Evolutionary conservation across 2,113 vertebrate genomes (phyloP), one percentile per base, ranked within the genome.

Genomic region (Dunckerocampus dactyliophorus): DNA sequence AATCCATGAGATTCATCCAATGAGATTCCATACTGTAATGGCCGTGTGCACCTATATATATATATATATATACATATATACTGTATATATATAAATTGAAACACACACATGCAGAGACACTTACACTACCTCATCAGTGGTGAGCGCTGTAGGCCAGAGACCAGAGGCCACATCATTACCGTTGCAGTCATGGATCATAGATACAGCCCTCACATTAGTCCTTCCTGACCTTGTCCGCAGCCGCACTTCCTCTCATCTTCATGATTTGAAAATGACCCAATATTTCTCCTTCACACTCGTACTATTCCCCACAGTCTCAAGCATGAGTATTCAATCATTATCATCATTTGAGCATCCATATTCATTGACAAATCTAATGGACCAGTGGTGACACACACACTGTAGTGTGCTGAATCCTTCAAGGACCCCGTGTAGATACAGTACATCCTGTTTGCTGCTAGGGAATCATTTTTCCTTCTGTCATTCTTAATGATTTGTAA

Each of bases 401-500:
- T 42, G 8, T 52, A 28, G 14, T 57, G 46, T 39, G 43, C 34
- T 48, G 48, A 62, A 49, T 51, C 67, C 47, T 72, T 39, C 21
- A 28, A 37, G 70, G 22, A 22, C 64, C 68, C 55, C 53, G 14
- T 37, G 81, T 77, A 82, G 82, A 83, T 28, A 28, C 24, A 28
- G 81, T 77, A 82, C 83, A 83, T 84, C 84, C 57, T 77, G 46
- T 82, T 63, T 64, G 76, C 82, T 71, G 85, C 87, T 88, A 77
- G 75, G 85, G 72, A 77, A 66, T 67, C 66, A 76, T 70, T 83
- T 86, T 79, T 72, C 76, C 89, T 86, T 79, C 63, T 71, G 69
- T 81, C 69, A 82, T 79, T 89, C 75, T 84, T 85, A 84, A 85
- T 86, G 72, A 83, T 82, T 86, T 79, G 42, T 76, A 75, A 81